A percentile compares a stretch with the other conserved stretches of the same genome.
phyloP scores from a whole-genome alignment of 1,140 invertebrate species.

The Drosophila sechellia region DNA sequence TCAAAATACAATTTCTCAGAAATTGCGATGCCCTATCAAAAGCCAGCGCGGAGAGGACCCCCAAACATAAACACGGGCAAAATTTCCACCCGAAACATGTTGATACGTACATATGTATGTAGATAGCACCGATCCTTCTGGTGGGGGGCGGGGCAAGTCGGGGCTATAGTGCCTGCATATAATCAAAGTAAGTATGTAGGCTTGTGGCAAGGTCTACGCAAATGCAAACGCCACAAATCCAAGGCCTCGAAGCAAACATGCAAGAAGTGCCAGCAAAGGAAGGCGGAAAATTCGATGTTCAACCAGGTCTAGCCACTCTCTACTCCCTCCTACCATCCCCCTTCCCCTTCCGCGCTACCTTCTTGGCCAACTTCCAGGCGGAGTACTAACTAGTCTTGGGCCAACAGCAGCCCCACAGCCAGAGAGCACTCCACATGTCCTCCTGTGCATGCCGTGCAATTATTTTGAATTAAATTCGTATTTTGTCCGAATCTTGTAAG shows the following conservation, averaged over 20 bases:
- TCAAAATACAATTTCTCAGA: constrained; percentile 84
- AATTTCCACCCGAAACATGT: constrained; percentile 79
- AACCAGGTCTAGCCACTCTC: constrained; percentile 50
- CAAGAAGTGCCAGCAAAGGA: constrained; percentile 59
- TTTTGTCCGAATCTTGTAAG: constrained; percentile 82
- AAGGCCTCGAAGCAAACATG: constrained; percentile 38
- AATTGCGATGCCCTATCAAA: constrained; percentile 83
- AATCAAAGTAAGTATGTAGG: neutral
- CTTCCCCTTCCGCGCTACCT: neutral
- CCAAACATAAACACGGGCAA: constrained; percentile 58
- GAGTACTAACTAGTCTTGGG: constrained; percentile 33
- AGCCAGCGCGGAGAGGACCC: constrained; percentile 47
- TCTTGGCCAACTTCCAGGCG: constrained; percentile 23
- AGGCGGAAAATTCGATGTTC: constrained; percentile 78
- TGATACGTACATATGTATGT: constrained; percentile 20
- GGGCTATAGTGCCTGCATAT: constrained; percentile 6
- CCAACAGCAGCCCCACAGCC: constrained; percentile 35
- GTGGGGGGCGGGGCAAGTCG: constrained; percentile 19
- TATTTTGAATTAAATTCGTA: constrained; percentile 84
- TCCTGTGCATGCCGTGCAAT: constrained; percentile 81
- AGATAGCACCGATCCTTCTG: constrained; percentile 13
- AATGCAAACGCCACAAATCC: constrained; percentile 57
- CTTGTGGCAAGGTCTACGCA: constrained; percentile 48
- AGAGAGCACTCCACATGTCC: constrained; percentile 31
- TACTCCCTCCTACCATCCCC: too few relatives aligned